Evolutionary conservation across 2,888 invertebrate species (phyloP).

Genomic region (Hydriomena furcata): DNA sequence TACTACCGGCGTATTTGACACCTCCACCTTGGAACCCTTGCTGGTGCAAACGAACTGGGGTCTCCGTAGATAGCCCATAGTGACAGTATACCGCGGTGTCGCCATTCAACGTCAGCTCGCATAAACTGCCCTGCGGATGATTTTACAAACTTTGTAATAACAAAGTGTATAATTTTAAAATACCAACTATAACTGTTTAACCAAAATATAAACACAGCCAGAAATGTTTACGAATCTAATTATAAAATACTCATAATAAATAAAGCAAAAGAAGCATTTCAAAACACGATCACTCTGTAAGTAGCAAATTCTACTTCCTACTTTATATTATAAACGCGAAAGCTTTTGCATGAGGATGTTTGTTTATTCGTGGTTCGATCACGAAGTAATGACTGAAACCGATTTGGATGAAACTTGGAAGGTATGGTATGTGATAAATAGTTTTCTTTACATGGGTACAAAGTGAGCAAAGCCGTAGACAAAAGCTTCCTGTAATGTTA

Average conservation of each 20-base stretch:
- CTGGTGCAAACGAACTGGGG: neutral
- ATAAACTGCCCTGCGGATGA: constrained; percentile 17
- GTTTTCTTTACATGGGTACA: too few relatives aligned
- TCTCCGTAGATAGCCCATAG: neutral
- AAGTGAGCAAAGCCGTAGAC: too few relatives aligned
- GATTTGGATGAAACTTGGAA: too few relatives aligned
- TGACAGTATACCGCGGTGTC: neutral
- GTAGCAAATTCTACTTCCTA: neutral
- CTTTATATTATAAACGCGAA: too few relatives aligned
- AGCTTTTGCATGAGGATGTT: too few relatives aligned
- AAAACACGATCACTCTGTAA: neutral
- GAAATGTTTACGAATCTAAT: constrained; percentile 4
- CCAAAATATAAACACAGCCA: neutral
- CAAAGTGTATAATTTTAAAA: constrained; percentile 12
- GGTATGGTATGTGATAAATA: too few relatives aligned
- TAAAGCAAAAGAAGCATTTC: constrained; percentile 5
- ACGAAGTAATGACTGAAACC: too few relatives aligned
- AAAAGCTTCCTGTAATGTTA: too few relatives aligned
- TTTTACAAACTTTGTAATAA: constrained; percentile 21
- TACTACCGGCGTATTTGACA: neutral
- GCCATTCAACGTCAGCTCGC: constrained; percentile 5
- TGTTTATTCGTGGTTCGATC: too few relatives aligned
- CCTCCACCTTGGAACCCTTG: neutral
- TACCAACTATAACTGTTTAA: neutral
- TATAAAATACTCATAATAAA: constrained; percentile 6